Evolutionary conservation across 2,888 invertebrate species (phyloP), one percentile per base, ranked within the genome.

Genomic region (Yponomeuta malinellus): DNA sequence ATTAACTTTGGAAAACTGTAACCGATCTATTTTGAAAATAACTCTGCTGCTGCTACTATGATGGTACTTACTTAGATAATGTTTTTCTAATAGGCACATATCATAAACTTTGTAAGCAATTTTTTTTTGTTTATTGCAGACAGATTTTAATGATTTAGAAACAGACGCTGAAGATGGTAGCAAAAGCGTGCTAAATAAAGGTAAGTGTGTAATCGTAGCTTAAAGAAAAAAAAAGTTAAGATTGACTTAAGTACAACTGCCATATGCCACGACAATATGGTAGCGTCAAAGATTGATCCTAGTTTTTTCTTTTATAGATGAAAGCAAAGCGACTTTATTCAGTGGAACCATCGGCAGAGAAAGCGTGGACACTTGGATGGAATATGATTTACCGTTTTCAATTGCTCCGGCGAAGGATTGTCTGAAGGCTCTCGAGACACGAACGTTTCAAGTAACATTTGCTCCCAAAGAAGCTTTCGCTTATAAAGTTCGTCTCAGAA

Each of bases 391-490:
- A 70, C 94, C 94, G 0, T 94, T 94, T 75, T 75, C 76, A 59
- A 90, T 95, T 74, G 79, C 83, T 69, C 94, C 95, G 0, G 78
- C 78, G 12, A 84, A 78, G 69, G 88, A 84, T 12, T 88, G 86
- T 71, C 80, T 95, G 10, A 78, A 82, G 3, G 92, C 94, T 0
- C 83, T 82, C 1, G 80, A 91, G 76, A 85, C 73, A 29, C 74
- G 81, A 71, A 76, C 77, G 10, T 94, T 93, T 74, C 88, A 77
- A 70, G 83, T 94, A 0, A 92, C 84, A 3, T 95, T 95, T 81
- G 81, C 90, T 2, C 95, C 95, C 0, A 77, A 88, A 31, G 93
- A 93, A 71, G 93, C 93, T 23, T 93, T 92, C 73, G 82, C 90
- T 69, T 94, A 93, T 72, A 88, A 82, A 81, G 85, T 90, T 48